Evolutionary conservation across 2,888 invertebrate species (phyloP), one percentile per base, ranked within the genome.

Genomic region (Apamea sordens): DNA sequence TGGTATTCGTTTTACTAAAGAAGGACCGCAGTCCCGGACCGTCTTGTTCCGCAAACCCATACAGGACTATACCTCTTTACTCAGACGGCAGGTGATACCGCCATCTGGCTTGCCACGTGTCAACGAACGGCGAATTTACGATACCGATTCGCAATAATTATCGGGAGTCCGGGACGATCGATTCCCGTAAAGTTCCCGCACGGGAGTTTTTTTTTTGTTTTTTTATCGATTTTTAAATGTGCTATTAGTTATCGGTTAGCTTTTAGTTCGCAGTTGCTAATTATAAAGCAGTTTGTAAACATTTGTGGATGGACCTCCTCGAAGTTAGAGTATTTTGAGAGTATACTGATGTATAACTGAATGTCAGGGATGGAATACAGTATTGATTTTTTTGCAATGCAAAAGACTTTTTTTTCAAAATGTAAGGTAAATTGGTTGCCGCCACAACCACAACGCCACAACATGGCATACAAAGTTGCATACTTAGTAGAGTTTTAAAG

Each of bases 31-130:
- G 94, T 92, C 93, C 93, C 91, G 89, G 91, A 90, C 88, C 87
- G 90, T 91, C 93, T 91, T 91, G 93, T 94, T 93, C 94, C 92
- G 93, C 92, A 92, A 92, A 89, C 83, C 78, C 90, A 91, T 92
- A 91, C 92, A 90, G 89, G 88, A 86, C 87, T 88, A 84, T 86
- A 89, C 89, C 86, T 89, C 89, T 89, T 89, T 90, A 87, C 88
- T 88, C 86, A 86, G 85, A 84, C 89, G 94, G 90, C 96, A 96
- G 96, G 96, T 96, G 96, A 94, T 93, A 89, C 86, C 86, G 83
- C 92, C 96, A 96, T 95, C 95, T 96, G 96, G 94, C 91, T 82
- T 78, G 90, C 93, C 95, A 95, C 96, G 95, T 95, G 96, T 94
- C 95, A 94, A 94, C 90, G 89, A 84, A 86, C 88, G 84, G 76